These are phyloP conservation scores for Kryptopterus vitreolus DNA, from an alignment of 2,797 vertebrate species.

Conservation along the genomic window DNA sequence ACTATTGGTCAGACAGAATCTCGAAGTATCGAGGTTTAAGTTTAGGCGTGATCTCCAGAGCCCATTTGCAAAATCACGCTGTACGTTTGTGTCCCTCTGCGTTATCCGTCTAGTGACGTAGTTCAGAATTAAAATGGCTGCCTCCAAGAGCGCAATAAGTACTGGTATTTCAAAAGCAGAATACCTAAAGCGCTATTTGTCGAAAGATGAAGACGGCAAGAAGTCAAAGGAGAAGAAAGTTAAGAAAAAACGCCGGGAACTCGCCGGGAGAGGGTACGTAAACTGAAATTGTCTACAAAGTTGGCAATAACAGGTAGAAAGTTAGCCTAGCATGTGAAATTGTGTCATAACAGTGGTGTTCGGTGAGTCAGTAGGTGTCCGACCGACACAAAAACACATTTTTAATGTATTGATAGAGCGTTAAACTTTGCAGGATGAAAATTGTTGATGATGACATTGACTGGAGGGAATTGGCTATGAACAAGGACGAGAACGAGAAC, in stretches of 20 bases:
- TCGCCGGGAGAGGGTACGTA: conserved; percentile 68
- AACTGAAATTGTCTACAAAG: neutral
- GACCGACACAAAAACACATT: neutral
- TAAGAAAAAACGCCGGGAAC: conserved; percentile 70
- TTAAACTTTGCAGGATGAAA: conserved; percentile 74
- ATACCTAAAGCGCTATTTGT: conserved; percentile 78
- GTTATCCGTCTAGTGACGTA: conserved; percentile 58
- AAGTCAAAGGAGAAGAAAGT: conserved; percentile 67
- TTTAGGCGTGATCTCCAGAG: neutral
- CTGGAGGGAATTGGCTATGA: conserved; percentile 75
- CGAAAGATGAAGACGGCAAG: conserved; percentile 61
- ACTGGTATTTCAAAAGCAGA: conserved; percentile 72
- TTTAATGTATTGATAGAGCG: neutral
- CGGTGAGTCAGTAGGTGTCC: too few species aligned
- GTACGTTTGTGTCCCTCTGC: conserved; percentile 52
- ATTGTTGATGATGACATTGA: conserved; percentile 91
- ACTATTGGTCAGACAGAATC: too few species aligned
- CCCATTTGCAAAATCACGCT: conserved; percentile 3
- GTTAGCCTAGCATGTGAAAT: conserved; percentile 4
- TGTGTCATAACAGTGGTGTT: neutral
- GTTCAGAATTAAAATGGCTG: conserved; percentile 67
- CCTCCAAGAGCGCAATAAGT: conserved; percentile 50
- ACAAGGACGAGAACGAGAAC: conserved; percentile 64
- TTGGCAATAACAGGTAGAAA: neutral
- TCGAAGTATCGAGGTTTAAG: too few species aligned